Percentiles rank a stretch among this genome's conserved stretches.
phyloP scores from a whole-genome alignment of 2,113 vertebrate species.

The Pundamilia nyererei region DNA sequence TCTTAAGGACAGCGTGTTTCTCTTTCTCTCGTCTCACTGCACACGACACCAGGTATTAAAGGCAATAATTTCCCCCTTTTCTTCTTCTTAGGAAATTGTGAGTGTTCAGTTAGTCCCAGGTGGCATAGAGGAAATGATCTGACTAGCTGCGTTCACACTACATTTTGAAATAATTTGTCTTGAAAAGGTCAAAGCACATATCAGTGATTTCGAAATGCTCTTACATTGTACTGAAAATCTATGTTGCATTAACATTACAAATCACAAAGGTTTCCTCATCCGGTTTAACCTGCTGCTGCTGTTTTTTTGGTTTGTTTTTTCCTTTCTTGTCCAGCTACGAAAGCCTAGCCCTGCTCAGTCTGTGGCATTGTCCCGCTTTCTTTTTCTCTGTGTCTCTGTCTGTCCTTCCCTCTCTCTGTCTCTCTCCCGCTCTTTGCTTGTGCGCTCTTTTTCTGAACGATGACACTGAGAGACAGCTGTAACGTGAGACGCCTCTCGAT shows the following conservation, averaged over 20 bases:
- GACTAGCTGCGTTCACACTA: conserved; percentile 7
- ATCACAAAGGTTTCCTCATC: conserved; percentile 13
- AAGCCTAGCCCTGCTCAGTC: conserved; percentile 34
- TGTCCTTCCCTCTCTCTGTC: background rate
- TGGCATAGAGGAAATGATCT: conserved; percentile 38
- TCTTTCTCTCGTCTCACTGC: background rate
- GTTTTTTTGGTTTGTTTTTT: conserved; percentile 40
- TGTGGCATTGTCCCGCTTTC: conserved; percentile 52
- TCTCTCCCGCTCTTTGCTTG: conserved; percentile 19
- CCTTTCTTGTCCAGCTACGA: conserved; percentile 35
- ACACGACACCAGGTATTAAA: conserved; percentile 2
- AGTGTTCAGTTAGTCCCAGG: conserved; percentile 20
- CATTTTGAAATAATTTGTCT: conserved; percentile 44
- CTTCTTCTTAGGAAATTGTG: conserved; percentile 7
- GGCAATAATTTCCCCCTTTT: background rate
- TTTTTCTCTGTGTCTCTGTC: background rate
- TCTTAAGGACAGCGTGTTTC: background rate
- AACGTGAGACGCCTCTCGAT: conserved; percentile 71
- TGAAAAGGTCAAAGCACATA: conserved; percentile 54
- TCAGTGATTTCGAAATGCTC: conserved; percentile 19
- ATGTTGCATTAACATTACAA: conserved; percentile 11
- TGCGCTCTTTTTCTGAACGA: conserved; percentile 56
- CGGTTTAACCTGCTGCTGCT: conserved; percentile 35
- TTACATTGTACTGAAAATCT: conserved; percentile 5
- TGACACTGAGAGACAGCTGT: conserved; percentile 75